These are phyloP conservation scores for Enteromius afrohamiltoni DNA, from an alignment of 2,797 vertebrate species.

Conservation along the genomic window DNA sequence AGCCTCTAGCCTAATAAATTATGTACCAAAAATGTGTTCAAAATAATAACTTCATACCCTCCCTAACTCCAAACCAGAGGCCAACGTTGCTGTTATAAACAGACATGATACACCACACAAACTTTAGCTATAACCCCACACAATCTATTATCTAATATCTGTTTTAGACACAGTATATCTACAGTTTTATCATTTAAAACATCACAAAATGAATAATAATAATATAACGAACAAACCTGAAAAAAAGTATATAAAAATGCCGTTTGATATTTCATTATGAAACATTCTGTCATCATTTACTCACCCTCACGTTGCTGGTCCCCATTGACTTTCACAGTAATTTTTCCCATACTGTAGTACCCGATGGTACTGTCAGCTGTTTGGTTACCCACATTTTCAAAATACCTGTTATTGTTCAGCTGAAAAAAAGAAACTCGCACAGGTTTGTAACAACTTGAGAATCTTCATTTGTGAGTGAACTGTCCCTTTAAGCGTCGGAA, in stretches of 20 bases:
- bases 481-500: not conserved
- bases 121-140: constrained; percentile 6
- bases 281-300: not conserved
- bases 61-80: constrained; percentile 25
- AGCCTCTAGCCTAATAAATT: constrained; percentile 53
- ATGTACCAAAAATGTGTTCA: constrained; percentile 51
- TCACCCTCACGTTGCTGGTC: not conserved
- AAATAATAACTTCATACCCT: constrained; percentile 54
- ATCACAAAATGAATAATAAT: not conserved
- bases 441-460: not conserved
- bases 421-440: not conserved
- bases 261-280: not conserved
- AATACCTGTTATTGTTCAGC: not conserved
- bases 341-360: not conserved
- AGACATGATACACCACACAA: constrained; percentile 1
- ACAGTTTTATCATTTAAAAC: not conserved
- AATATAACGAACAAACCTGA: not conserved
- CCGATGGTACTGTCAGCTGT: not conserved
- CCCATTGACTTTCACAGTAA: not conserved
- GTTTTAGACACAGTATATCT: not conserved
- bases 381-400: not conserved
- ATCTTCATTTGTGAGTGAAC: not conserved
- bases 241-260: not conserved
- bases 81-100: constrained; percentile 17
- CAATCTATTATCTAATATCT: not conserved